Evolutionary conservation across 2,113 vertebrate genomes (phyloP).

Genomic region (Chaetodon auriga): DNA sequence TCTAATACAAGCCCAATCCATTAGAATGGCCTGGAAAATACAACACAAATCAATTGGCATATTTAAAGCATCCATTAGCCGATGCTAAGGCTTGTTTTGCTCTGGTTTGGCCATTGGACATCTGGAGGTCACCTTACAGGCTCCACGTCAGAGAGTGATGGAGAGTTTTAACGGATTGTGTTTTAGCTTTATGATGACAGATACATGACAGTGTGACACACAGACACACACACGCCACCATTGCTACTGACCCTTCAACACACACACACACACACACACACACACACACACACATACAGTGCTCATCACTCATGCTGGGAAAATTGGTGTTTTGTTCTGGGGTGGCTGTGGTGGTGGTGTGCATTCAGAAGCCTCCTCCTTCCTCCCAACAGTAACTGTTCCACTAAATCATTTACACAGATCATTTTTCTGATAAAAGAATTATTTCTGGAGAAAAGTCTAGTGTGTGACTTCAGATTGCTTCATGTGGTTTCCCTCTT

Average conservation of each 20-base stretch:
- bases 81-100: slow-evolving; percentile 73
- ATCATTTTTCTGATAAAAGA: slow-evolving; percentile 90
- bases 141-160: slow-evolving; percentile 6
- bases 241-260: slow-evolving; percentile 73
- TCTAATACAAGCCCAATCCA: slow-evolving; percentile 27
- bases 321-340: slow-evolving; percentile 92
- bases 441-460: slow-evolving; percentile 88
- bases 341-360: slow-evolving; percentile 44
- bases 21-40: slow-evolving; percentile 55
- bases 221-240: slow-evolving; percentile 63
- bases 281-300: slow-evolving; percentile 59
- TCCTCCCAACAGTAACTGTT: slow-evolving; percentile 81
- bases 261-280: slow-evolving; percentile 18
- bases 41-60: slow-evolving; percentile 83
- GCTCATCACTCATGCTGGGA: slow-evolving; percentile 86
- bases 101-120: slow-evolving; percentile 61
- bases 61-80: slow-evolving; percentile 79
- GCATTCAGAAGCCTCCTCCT: slow-evolving; percentile 85
- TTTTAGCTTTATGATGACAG: slow-evolving; percentile 50
- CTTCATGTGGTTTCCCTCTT: slow-evolving; percentile 59
- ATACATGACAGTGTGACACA: slow-evolving; percentile 28
- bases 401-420: slow-evolving; percentile 83
- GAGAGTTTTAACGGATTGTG: slow-evolving; percentile 28
- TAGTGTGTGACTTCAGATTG: slow-evolving; percentile 82
- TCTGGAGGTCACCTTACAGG: slow-evolving; percentile 73